A percentile compares a stretch with the other conserved stretches of the same genome.
Evolutionary conservation across 1,140 invertebrate genomes (phyloP).

Genomic region (Caligus rogercresseyi): DNA sequence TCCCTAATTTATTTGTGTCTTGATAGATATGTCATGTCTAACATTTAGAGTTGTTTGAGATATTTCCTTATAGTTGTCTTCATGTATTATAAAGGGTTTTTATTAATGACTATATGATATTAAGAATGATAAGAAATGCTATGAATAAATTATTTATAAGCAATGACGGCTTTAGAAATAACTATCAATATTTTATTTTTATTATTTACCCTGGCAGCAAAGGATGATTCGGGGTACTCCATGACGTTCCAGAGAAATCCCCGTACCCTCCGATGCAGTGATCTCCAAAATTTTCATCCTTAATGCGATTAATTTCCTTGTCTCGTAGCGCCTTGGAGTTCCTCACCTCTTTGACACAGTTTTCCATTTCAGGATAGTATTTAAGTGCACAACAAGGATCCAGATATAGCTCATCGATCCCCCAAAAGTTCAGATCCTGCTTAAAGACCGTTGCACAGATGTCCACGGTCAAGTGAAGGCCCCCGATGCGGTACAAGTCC

Average conservation of each 20-base stretch:
- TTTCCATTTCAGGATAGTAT: slow-evolving; percentile 19
- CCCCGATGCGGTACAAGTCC: slow-evolving; percentile 11
- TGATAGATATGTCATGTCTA: too few species aligned
- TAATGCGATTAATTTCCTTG: neutral
- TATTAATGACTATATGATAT: too few species aligned
- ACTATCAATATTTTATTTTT: too few species aligned
- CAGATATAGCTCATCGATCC: slow-evolving; percentile 9
- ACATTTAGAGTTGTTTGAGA: too few species aligned
- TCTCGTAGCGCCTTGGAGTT: neutral
- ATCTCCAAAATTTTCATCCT: slow-evolving; percentile 16
- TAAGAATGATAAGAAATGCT: too few species aligned
- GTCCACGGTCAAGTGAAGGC: slow-evolving; percentile 3
- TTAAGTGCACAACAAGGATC: slow-evolving; percentile 20
- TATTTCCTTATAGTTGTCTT: too few species aligned
- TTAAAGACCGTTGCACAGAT: slow-evolving; percentile 6
- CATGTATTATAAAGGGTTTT: too few species aligned
- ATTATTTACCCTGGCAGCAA: slow-evolving; percentile 10
- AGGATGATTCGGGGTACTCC: slow-evolving; percentile 17
- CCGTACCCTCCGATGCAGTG: slow-evolving; percentile 12
- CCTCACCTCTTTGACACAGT: slow-evolving; percentile 8
- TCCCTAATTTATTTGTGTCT: too few species aligned
- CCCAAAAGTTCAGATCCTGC: slow-evolving; percentile 6
- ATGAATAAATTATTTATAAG: too few species aligned
- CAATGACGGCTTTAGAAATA: too few species aligned
- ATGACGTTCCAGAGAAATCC: slow-evolving; percentile 9